Evolutionary conservation across 1,140 invertebrate genomes (phyloP).

Genomic region (Megalopta genalis): DNA sequence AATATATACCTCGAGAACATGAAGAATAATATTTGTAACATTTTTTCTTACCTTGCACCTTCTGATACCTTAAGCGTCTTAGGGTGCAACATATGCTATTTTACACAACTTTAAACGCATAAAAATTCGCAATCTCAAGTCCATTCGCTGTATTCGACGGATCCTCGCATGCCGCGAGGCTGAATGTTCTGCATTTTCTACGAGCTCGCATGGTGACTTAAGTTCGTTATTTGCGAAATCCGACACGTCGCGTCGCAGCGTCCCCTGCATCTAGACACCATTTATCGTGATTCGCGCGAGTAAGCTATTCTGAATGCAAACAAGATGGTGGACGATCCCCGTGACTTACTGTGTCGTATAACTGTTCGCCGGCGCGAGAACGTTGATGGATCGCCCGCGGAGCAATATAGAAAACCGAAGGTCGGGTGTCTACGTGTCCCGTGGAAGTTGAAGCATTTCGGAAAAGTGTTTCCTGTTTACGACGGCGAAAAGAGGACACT

Average conservation of each 20-base stretch:
- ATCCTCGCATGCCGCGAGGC: no score
- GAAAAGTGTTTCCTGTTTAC: neutral
- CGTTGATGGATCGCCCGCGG: neutral
- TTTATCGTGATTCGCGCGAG: neutral
- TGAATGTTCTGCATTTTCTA: no score
- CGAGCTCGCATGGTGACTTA: no score
- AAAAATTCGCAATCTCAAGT: no score
- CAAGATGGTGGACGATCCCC: neutral
- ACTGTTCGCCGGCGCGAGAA: neutral
- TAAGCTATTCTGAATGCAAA: neutral
- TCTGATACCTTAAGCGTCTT: no score
- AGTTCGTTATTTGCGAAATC: no score
- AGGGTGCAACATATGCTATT: no score
- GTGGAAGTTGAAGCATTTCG: neutral
- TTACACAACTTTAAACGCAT: no score
- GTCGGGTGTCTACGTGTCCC: neutral
- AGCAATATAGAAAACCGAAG: conserved; percentile 1
- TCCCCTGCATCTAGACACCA: neutral
- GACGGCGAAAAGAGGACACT: neutral
- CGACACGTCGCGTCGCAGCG: neutral
- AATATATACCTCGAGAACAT: no score
- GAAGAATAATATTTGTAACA: no score
- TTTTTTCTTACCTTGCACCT: no score
- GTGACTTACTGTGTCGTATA: neutral
- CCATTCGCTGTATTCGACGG: no score